Percentiles rank a stretch among this genome's conserved stretches.
phyloP scores from a whole-genome alignment of 2,888 invertebrate genomes.

The Anthoptus insignis region DNA sequence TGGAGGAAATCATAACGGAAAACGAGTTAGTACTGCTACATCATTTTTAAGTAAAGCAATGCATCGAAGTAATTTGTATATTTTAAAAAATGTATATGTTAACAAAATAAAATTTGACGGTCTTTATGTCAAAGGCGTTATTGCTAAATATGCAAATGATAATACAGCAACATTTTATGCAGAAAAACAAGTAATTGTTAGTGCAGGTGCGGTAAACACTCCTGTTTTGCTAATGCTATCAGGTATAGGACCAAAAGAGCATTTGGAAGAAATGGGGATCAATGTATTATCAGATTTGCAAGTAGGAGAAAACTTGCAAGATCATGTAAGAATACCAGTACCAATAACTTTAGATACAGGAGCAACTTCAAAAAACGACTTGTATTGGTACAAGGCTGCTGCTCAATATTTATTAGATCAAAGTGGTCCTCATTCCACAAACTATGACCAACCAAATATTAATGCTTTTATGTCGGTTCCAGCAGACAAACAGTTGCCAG shows the following conservation, averaged over 20 bases:
- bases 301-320: slow-evolving; percentile 81
- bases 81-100: slow-evolving; percentile 69
- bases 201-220: slow-evolving; percentile 73
- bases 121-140: slow-evolving; percentile 64
- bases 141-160: slow-evolving; percentile 60
- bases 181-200: slow-evolving; percentile 71
- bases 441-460: slow-evolving; percentile 76
- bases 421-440: slow-evolving; percentile 72
- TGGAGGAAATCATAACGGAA: slow-evolving; percentile 81
- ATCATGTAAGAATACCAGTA: slow-evolving; percentile 78
- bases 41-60: slow-evolving; percentile 73
- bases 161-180: slow-evolving; percentile 61
- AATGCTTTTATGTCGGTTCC: slow-evolving; percentile 76
- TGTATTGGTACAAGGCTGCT: slow-evolving; percentile 70
- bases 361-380: slow-evolving; percentile 61
- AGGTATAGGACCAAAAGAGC: slow-evolving; percentile 70
- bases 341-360: slow-evolving; percentile 71
- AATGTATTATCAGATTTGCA: slow-evolving; percentile 65
- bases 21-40: slow-evolving; percentile 85
- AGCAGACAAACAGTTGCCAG: slow-evolving; percentile 65
- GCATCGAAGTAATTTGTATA: slow-evolving; percentile 67
- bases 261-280: slow-evolving; percentile 64
- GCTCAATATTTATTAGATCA: slow-evolving; percentile 74
- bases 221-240: slow-evolving; percentile 73
- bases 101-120: slow-evolving; percentile 52